Base-by-base conservation (phyloP, 2,888 invertebrate genomes). In the Drosophila prolongata region DNA sequence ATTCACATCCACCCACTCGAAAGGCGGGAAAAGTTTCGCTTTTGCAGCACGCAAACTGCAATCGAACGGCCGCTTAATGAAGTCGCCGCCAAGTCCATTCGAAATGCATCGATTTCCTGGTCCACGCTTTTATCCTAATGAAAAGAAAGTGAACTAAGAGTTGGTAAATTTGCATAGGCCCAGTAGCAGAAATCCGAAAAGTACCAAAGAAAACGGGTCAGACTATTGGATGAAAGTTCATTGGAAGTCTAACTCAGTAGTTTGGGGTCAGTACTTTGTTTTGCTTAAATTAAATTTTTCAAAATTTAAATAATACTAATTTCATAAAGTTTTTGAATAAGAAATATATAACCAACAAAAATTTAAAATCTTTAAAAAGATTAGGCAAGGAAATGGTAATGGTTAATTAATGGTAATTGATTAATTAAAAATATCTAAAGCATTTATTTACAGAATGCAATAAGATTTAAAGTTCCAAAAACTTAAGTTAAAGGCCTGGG, bases 51-150 rank as follows among this genome's bases (percentile, higher is more conserved):
- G 44, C 68, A 52, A 35, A 54, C 66, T 72, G 72, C 57, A 78
- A 65, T 72, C 68, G 74, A 70, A 70, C 70, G 61, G 59, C 50
- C 75, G 68, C 77, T 75, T 87, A 89, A 88, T 84, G 86, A 85
- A 84, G 83, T 89, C 30, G 50, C 78, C 73, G 19, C 49, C 52
- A 49, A 76, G 76, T 85, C 66, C 62, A 88, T 86, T 79, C 34
- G 65, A 81, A 88, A 62, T 88, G 86, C 86, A 84, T 88, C 66
- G 86, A 89, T 87, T 85, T 81, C 60, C 46, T 38, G 57, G 65
- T 47, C 40, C 58, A 50, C 49, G 65, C 60, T 87, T 58, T 85
- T 68, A 76, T 57, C 37, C 61, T 57, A 80, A 79, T 87, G 72
- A 81, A 79, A 66, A 50, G 61, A 54, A 52, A 78, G 60, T 61